Base-by-base conservation (phyloP, 2,888 invertebrate genomes). In the Strigamia transsilvanica region DNA sequence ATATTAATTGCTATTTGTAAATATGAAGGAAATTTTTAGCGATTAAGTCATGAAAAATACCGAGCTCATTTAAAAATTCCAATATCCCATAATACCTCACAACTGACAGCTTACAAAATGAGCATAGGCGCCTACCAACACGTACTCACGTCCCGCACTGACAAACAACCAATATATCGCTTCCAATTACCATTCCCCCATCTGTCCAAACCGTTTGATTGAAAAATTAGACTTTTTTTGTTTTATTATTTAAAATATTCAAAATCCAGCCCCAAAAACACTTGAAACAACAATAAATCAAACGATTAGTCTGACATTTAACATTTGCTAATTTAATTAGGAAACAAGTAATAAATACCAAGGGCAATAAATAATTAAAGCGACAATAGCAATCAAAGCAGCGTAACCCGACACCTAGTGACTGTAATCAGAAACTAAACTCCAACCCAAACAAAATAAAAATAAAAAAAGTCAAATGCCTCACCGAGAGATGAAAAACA, bases 401-500 rank as follows among this genome's bases (percentile, higher is more conserved):
- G 32, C 23, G 66, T 27, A 66, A 66, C 27, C 10, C 32, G 66
- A 66, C 66, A 66, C 66, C 66, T 66, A 12, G 66, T 66, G 15
- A 66, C 27, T 32, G 27, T 23, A 23, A 66, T 10, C 12, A 66
- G 23, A 32, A 66, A 27, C 66, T 27, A 66, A 3, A 23, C 3
- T 3, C 5, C 18, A 21, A 12, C 4, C 4, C 9, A 66, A 10
- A 23, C 27, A 13, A 27, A 1, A 9, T 27, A 66, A 23, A 23
- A 66, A 27, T 10, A 12, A 66, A 66, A 23, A 51, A n/a, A n/a
- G 15, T 51, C 15, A 51, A 51, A 51, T 5, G 2, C 27, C 66
- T 66, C 27, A 66, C 66, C 66, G 10, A 23, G 32, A 66, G 66
- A 66, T 66, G 66, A 66, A 21, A 66, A 66, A 66, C 66, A 27